Conservation (phyloP, 2,113 vertebrate species). For the Orthonyx spaldingii region DNA sequence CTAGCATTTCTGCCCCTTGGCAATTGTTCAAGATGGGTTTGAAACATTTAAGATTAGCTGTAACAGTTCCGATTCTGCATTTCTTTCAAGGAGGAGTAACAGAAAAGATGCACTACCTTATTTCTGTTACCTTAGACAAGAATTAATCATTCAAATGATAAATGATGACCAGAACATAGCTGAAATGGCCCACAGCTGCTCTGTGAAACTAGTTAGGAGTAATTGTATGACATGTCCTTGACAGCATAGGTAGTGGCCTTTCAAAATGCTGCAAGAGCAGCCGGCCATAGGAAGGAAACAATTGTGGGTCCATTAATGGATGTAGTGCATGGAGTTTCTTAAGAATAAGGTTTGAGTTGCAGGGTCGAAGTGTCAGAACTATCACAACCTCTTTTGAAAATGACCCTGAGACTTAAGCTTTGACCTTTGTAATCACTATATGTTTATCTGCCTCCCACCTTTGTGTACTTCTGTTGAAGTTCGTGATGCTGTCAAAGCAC, state of each 20-base stretch:
- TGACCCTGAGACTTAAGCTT: neutral
- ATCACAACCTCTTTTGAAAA: neutral
- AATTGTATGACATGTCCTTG: neutral
- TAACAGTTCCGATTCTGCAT: constrained; percentile 41
- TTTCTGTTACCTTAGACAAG: constrained; percentile 37
- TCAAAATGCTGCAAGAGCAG: neutral
- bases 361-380: neutral
- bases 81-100: constrained; percentile 27
- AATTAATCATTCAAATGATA: constrained; percentile 43
- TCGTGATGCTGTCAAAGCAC: neutral
- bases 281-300: neutral
- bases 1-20: neutral
- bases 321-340: neutral
- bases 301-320: neutral
- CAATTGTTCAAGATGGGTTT: constrained; percentile 26
- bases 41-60: constrained; percentile 53
- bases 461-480: neutral
- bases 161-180: neutral
- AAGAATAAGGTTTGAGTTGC: neutral
- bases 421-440: neutral
- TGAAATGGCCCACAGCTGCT: neutral
- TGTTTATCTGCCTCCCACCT: neutral
- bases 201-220: neutral
- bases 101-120: constrained; percentile 23
- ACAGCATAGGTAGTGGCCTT: neutral